Base-by-base conservation (phyloP, 2,797 vertebrate species). In the Oreochromis mossambicus region DNA sequence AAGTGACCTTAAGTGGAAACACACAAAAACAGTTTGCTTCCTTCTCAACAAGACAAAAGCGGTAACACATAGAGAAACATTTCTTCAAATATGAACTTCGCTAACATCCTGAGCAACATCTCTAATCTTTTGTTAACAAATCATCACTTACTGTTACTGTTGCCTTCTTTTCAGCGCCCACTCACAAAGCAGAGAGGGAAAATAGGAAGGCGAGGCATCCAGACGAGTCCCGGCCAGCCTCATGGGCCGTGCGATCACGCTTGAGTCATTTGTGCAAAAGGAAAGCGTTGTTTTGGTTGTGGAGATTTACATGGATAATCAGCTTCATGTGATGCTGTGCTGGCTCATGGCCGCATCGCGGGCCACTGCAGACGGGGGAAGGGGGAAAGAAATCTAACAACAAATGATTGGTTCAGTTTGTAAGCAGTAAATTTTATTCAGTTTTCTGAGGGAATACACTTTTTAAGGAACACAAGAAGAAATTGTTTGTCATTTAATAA, bases 251-350 rank as follows among this genome's bases (percentile, higher is more conserved):
- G 48, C n/a, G 52, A 86, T 96, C 96, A 96, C 56, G 92, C 94
- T 87, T 1, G 7, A 95, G 81, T 95, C 87, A 94, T 95, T 95
- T 92, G 82, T 5, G 70, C 77, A 56, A 89, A 89, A 91, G 82
- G 78, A 86, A 83, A 56, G 82, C 36, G 38, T 90, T 92, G 92
- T 92, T 84, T 46, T 36, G n/a, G 84, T 84, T 14, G 19, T 26
- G 63, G 83, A 78, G 87, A 83, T 80, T 91, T 87, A 78, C n/a
- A 7, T 63, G 48, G 85, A 78, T 95, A 95, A 95, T 95, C 89
- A 87, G 84, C 77, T 85, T 89, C 95, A 96, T 95, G 94, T 95
- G 95, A 95, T 77, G 79, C 79, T 36, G 3, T 55, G 88, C 82
- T 83, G 86, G 84, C 83, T 26, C 29, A 82, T 73, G 86, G 84